Evolutionary conservation across 92 coral and sea anemone genomes (phyloP), one percentile per base, ranked within the genome.

Genomic region (Phenganax marumi): DNA sequence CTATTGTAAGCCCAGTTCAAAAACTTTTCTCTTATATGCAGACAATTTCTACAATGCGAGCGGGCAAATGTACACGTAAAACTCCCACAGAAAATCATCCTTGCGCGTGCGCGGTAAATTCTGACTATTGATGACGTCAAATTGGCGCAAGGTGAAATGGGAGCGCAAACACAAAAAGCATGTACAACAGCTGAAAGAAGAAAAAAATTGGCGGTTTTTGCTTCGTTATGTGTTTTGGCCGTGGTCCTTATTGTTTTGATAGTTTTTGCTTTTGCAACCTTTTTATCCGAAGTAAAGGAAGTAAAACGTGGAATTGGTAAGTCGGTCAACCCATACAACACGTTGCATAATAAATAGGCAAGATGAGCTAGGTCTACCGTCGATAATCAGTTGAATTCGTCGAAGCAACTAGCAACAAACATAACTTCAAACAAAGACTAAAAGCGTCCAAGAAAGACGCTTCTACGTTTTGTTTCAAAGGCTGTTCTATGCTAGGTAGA

Each of bases 171-270:
- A 14, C 47, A 57, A 47, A 43, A 47, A 63, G 72, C 83, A 63
- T 26, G 50, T 3, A 60, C 50, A 52, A 57, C 21, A 56, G 81
- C 81, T 1, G 81, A 77, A 55, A 78, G 52, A 63, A 78, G 83
- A 52, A 78, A 78, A 62, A 78, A 78, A 22, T 33, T 78, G 7
- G 83, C 83, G 46, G 49, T 78, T 25, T 78, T 60, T 78, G 73
- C 53, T 33, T 12, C 60, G 8, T 50, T 78, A 19, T 78, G 83
- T 47, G 47, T 48, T 60, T 26, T 17, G 47, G 68, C 60, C 7
- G 46, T 63, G 7, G n/a, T 78, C 48, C 16, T 78, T 13, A 48
- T 78, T 12, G 19, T 50, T 43, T 48, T 78, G 26, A 50, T 46
- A 26, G 73, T 78, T 48, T 26, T 78, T 12, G 57, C 63, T 61